Base-by-base conservation (phyloP, 2,113 vertebrate genomes). In the Hiodon tergisus region DNA sequence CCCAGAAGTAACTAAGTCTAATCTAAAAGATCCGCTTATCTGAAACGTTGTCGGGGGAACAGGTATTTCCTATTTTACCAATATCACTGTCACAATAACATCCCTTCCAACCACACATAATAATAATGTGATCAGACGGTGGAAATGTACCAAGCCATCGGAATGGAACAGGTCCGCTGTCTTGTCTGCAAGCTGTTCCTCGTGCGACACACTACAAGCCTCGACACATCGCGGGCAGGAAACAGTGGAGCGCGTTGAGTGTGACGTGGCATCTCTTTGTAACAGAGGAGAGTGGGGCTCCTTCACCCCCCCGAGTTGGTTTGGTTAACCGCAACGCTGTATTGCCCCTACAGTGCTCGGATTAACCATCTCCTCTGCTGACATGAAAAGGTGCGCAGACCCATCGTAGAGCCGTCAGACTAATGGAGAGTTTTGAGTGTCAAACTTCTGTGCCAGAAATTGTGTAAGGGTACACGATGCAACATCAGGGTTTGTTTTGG, bases 321-420 rank as follows among this genome's bases (percentile, higher is more conserved):
- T 61, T 76, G 75, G 68, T 76, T 76, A 76, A 76, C 75, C 75
- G 14, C 67, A 76, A 7, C 6, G 16, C 50, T 71, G 63, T 59
- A 48, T 17, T 70, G 52, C 5, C 57, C 31, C 50, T 17, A 17
- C 61, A 60, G 67, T 10, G 8, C 48, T 70, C 17, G 3, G 4
- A 53, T 62, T 62, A 13, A 52, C 10, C 16, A 14, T 51, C 54
- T 57, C 46, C 48, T 51, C 10, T 14, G 16, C 13, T 66, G 13
- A 16, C 62, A 16, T 10, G 63, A 6, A 50, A 17, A 68, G 31
- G 3, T 14, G 31, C 48, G 69, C 54, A 59, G 6, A 10, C 57
- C 3, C 17, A 55, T 51, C 55, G 53, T 31, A 46, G 47, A 69
- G 6, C 13, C 4, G 53, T 17, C 7, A 17, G 31, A 31, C 31